Conservation (phyloP, 2,113 vertebrate species). For the Daubentonia madagascariensis region DNA sequence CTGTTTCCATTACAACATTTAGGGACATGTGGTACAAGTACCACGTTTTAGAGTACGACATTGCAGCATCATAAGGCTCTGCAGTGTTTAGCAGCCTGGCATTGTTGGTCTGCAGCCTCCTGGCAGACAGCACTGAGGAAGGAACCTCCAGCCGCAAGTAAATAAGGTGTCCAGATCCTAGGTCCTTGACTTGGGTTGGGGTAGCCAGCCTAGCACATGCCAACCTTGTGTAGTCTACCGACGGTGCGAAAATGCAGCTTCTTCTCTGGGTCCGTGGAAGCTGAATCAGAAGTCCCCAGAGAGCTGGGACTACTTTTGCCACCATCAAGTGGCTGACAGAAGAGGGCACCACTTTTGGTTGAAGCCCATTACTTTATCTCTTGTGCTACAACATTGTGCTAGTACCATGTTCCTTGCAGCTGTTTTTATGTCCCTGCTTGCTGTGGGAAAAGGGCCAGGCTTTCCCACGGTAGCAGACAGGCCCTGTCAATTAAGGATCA, state of each 20-base stretch:
- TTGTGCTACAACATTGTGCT: fast-evolving
- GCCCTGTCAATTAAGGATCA: conserved; percentile 93
- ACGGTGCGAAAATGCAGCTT: fast-evolving
- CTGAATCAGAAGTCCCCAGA: fast-evolving
- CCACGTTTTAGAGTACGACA: background rate
- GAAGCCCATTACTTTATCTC: fast-evolving
- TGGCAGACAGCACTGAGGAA: background rate
- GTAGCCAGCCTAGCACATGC: fast-evolving
- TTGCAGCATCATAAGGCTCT: fast-evolving
- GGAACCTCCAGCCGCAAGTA: background rate
- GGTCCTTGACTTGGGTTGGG: background rate
- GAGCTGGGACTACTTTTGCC: fast-evolving
- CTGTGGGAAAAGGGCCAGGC: conserved; percentile 60
- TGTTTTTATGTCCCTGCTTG: background rate
- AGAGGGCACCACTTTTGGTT: fast-evolving
- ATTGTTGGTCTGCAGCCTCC: no score
- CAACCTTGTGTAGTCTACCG: fast-evolving
- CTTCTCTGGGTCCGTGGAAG: fast-evolving
- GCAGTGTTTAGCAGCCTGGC: fast-evolving
- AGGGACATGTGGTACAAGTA: fast-evolving
- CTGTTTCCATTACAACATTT: fast-evolving
- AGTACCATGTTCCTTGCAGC: fast-evolving
- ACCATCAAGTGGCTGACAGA: fast-evolving
- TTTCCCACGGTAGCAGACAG: conserved; percentile 82
- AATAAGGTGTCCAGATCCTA: fast-evolving